A percentile compares a stretch with the other conserved stretches of the same genome.
These are phyloP conservation scores for Tenodera sinensis DNA, from an alignment of 2,888 invertebrate genomes.

Conservation along the genomic window DNA sequence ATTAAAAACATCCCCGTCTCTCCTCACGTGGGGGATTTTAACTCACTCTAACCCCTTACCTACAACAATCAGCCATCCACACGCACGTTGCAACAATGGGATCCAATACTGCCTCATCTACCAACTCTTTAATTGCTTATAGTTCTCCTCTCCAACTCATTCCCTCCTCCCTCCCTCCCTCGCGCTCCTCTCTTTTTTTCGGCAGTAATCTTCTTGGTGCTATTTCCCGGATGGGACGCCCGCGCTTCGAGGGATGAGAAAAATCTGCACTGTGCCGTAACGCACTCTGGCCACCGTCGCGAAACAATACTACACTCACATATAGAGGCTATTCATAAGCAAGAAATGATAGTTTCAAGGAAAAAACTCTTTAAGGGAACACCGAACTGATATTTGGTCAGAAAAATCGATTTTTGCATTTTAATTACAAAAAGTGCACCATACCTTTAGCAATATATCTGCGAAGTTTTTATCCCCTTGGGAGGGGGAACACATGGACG, in stretches of 20 bases:
- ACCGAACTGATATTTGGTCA: too few relatives aligned
- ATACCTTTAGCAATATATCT: too few relatives aligned
- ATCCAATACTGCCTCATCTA: background rate
- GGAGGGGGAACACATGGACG: too few relatives aligned
- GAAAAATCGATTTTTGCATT: too few relatives aligned
- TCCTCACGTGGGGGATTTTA: constrained; percentile 5
- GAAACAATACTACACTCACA: background rate
- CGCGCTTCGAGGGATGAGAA: background rate
- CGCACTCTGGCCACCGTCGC: background rate
- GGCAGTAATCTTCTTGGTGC: background rate
- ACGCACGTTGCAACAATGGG: background rate
- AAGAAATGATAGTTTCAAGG: too few relatives aligned
- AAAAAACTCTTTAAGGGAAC: too few relatives aligned
- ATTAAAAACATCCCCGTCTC: constrained; percentile 13
- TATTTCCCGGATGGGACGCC: background rate
- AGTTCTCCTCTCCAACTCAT: background rate
- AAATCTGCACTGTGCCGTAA: background rate
- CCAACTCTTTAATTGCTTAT: constrained; percentile 9
- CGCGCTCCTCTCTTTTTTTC: too few relatives aligned
- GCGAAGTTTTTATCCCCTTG: too few relatives aligned
- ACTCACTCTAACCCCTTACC: background rate
- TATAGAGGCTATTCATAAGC: too few relatives aligned
- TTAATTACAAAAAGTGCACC: too few relatives aligned
- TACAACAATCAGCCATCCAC: background rate
- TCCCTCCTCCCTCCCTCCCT: too few relatives aligned